Evolutionary conservation across 2,888 invertebrate species (phyloP).

Genomic region (Antheraea assamensis): DNA sequence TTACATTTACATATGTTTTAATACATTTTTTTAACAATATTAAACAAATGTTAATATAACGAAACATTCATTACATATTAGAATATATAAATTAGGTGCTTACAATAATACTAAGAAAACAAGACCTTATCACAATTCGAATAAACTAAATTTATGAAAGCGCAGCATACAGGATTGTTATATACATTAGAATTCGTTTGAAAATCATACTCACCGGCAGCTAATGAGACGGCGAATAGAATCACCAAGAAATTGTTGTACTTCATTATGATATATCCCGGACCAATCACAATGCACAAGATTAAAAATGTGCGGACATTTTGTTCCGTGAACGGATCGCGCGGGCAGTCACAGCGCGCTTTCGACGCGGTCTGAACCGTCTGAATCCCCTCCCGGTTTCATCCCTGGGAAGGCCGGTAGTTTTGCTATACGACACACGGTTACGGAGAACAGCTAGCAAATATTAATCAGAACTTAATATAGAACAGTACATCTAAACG

Average conservation of each 20-base stretch:
- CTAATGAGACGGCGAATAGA: conserved; percentile 56
- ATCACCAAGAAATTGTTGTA: conserved; percentile 56
- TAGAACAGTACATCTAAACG: background rate
- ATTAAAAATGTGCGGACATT: conserved; percentile 39
- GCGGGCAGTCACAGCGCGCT: conserved; percentile 51
- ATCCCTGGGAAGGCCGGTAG: conserved; percentile 21
- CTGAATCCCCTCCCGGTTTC: conserved; percentile 24
- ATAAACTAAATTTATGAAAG: background rate
- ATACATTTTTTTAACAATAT: background rate
- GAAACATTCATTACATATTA: background rate
- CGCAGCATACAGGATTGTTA: background rate
- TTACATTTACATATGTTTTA: background rate
- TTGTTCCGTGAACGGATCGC: conserved; percentile 33
- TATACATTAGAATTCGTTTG: conserved; percentile 7
- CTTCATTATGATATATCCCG: conserved; percentile 55
- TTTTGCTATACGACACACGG: conserved; percentile 12
- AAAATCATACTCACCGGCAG: conserved; percentile 55
- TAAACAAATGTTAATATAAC: background rate
- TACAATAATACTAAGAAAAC: background rate
- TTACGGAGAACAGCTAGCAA: background rate
- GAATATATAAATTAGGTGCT: background rate
- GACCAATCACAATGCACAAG: conserved; percentile 44
- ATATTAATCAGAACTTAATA: background rate
- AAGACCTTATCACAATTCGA: background rate
- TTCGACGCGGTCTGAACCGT: conserved; percentile 43